Percentiles rank a stretch among this genome's conserved stretches.
phyloP scores from a whole-genome alignment of 2,113 vertebrate species.

The Melanocharis versteri region DNA sequence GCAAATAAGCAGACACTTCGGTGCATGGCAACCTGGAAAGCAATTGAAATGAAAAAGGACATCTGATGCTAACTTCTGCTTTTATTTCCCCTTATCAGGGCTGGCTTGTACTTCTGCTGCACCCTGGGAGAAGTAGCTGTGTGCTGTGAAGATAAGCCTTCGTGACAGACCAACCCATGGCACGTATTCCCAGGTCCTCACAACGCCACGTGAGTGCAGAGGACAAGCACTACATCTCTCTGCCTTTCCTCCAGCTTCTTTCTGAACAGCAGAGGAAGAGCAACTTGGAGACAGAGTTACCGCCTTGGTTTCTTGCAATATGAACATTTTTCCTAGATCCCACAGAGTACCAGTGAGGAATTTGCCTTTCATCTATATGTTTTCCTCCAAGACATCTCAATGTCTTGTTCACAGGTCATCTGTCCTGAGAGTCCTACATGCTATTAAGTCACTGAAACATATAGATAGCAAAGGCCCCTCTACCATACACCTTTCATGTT shows the following conservation, averaged over 20 bases:
- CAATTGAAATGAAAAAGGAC: constrained; percentile 16
- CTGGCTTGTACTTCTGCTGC: constrained; percentile 7
- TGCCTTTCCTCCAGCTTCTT: background rate
- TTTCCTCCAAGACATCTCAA: background rate
- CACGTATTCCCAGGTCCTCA: background rate
- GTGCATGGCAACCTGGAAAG: constrained; percentile 11
- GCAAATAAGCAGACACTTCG: constrained; percentile 21
- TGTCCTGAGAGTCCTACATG: background rate
- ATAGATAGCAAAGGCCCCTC: background rate
- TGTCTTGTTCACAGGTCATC: background rate
- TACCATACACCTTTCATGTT: background rate
- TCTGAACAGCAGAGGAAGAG: background rate
- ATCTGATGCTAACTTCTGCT: background rate
- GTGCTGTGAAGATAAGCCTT: constrained; percentile 6
- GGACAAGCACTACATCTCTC: background rate
- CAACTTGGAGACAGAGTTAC: background rate
- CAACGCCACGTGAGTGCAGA: background rate
- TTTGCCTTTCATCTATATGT: background rate
- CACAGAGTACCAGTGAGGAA: background rate
- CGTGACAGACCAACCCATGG: background rate
- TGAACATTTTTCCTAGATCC: background rate
- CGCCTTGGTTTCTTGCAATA: background rate
- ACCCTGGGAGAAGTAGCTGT: background rate
- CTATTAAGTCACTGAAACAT: background rate
- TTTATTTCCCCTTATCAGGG: background rate